Evolutionary conservation across 2,797 vertebrate genomes (phyloP), one percentile per base, ranked within the genome.

Genomic region (Betta splendens): DNA sequence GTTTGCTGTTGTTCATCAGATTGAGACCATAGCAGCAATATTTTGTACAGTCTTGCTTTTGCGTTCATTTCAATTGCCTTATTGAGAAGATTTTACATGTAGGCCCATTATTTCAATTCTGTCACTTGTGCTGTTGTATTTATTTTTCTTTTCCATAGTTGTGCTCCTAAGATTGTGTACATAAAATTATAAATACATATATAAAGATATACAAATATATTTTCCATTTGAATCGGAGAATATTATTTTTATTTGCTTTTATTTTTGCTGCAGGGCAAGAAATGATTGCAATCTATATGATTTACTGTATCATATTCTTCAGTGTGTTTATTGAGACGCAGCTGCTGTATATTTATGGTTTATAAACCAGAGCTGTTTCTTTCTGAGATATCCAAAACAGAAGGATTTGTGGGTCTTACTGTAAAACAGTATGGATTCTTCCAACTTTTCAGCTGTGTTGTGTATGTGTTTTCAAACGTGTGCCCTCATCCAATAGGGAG

Each of bases 171-270:
- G 76, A 85, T 88, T 85, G 81, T 92, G 90, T 93, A 93, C 79
- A 92, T 91, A 92, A 84, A 86, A 87, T 77, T 92, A 92, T 91
- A 92, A 91, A 93, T 91, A 92, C 81, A 91, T 89, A 90, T 91
- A 91, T 87, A 89, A 89, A 90, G 87, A 92, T 91, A 92, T 89
- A 91, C 80, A 91, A 89, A 91, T 92, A 91, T 93, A 92, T 93
- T 93, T 92, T 92, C 89, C 87, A 90, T 92, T 89, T 91, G 79
- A 89, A 92, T 92, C 78, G 62, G 85, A 89, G 83, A 90, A 90
- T 90, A 88, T 89, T 90, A 89, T 91, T 91, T 90, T 90, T 91
- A 77, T 91, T 91, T 91, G 87, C 71, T 90, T 90, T 90, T 83
- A 81, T 90, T 89, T 90, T 88, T 88, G 88, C 87, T 89, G 85